A percentile compares a stretch with the other conserved stretches of the same genome.
Conservation (phyloP, 2,797 vertebrate species). For the Melanotaenia boesemani region DNA sequence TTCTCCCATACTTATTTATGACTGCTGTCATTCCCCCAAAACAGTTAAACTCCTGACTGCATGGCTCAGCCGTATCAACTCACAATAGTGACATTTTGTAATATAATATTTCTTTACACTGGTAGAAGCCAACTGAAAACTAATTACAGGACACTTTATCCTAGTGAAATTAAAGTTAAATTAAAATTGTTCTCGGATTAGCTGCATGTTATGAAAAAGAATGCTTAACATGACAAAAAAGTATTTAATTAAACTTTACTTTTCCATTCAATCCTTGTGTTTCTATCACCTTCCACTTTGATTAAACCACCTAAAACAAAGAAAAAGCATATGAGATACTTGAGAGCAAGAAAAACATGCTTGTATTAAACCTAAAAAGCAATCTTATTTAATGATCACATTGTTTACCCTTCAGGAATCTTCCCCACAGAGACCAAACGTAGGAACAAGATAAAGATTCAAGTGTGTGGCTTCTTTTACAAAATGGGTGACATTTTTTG, state of each 20-base stretch:
- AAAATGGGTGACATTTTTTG: too few species aligned
- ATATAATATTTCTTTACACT: background rate
- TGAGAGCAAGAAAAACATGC: constrained; percentile 13
- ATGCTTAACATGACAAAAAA: background rate
- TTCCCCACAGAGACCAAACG: background rate
- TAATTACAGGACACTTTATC: background rate
- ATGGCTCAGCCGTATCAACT: constrained; percentile 4
- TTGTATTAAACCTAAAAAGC: constrained; percentile 16
- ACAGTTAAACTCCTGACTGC: constrained; percentile 1
- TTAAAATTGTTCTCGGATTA: background rate
- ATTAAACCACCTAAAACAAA: constrained; percentile 12
- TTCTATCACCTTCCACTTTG: background rate
- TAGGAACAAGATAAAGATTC: too few species aligned
- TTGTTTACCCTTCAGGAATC: constrained; percentile 21
- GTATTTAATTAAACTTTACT: background rate
- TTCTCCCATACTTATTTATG: background rate
- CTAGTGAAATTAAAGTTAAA: background rate
- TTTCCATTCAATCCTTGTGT: background rate
- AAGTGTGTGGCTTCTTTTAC: too few species aligned
- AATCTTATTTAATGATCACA: constrained; percentile 15
- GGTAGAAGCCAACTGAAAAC: background rate
- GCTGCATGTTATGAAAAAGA: constrained; percentile 5
- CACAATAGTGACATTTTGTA: constrained; percentile 1
- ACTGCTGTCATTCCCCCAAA: background rate
- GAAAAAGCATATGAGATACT: background rate